Percentiles rank a stretch among this genome's conserved stretches.
phyloP scores from a whole-genome alignment of 2,888 invertebrate genomes.

The Sarcophaga variegata region DNA sequence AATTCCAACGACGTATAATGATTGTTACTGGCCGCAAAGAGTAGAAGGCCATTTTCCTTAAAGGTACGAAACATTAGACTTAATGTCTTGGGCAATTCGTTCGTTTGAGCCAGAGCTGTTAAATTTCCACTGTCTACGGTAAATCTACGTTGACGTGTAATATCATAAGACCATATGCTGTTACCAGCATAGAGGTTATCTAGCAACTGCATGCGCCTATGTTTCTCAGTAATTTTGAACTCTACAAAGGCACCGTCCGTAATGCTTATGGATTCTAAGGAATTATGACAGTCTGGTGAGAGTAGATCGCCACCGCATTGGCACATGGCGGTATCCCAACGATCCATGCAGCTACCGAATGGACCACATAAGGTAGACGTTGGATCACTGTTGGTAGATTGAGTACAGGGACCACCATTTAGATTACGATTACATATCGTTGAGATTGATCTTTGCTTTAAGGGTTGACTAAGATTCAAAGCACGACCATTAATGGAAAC shows the following conservation, averaged over 20 bases:
- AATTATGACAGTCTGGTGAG: conserved; percentile 90
- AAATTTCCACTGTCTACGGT: conserved; percentile 78
- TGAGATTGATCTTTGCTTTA: conserved; percentile 88
- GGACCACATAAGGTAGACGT: conserved; percentile 84
- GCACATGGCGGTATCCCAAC: conserved; percentile 90
- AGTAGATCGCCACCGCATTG: conserved; percentile 87
- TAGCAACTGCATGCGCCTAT: conserved; percentile 92
- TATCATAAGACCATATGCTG: conserved; percentile 85
- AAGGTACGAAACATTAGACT: conserved; percentile 92
- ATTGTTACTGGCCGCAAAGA: conserved; percentile 93
- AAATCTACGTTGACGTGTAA: conserved; percentile 79
- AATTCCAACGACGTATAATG: conserved; percentile 93
- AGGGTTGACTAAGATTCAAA: conserved; percentile 90
- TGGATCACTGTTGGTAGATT: conserved; percentile 78
- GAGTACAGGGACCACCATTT: conserved; percentile 86
- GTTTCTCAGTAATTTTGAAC: conserved; percentile 91
- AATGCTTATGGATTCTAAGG: conserved; percentile 90
- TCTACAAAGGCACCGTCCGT: conserved; percentile 90
- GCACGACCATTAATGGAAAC: conserved; percentile 93
- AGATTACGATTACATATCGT: conserved; percentile 89
- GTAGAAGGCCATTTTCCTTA: conserved; percentile 89
- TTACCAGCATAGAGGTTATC: conserved; percentile 90
- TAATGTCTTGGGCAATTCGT: conserved; percentile 87
- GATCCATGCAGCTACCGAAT: conserved; percentile 89
- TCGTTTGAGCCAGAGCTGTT: conserved; percentile 76